A percentile compares a stretch with the other conserved stretches of the same genome.
These are phyloP conservation scores for Lepidothrix coronata DNA, from an alignment of 2,113 vertebrate species.

Conservation along the genomic window DNA sequence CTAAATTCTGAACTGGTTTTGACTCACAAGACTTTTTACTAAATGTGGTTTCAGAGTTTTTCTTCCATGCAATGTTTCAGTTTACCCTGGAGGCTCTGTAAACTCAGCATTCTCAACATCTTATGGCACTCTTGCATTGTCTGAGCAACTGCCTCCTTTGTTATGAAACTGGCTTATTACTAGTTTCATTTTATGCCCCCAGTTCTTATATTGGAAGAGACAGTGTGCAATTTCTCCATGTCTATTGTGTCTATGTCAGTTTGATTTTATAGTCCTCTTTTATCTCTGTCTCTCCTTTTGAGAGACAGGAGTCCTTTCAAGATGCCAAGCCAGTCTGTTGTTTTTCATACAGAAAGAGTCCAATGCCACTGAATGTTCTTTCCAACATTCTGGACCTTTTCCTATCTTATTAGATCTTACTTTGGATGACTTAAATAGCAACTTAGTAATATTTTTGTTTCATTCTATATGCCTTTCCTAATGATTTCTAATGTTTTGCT, in stretches of 20 bases:
- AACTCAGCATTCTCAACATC: not conserved
- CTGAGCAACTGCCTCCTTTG: not conserved
- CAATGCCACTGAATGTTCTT: accelerated
- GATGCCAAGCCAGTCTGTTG: not conserved
- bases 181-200: not conserved
- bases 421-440: not conserved
- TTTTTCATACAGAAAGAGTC: not conserved
- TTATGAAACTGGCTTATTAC: not conserved
- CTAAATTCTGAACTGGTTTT: not conserved
- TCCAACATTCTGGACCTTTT: not conserved
- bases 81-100: not conserved
- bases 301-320: not conserved
- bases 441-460: not conserved
- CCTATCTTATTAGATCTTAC: not conserved
- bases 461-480: not conserved
- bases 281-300: not conserved
- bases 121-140: not conserved
- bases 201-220: not conserved
- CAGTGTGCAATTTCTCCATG: not conserved
- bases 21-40: not conserved
- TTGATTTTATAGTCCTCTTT: not conserved
- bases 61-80: not conserved
- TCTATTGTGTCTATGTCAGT: not conserved
- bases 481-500: not conserved
- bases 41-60: not conserved